A percentile compares a stretch with the other conserved stretches of the same genome.
These are phyloP conservation scores for Eulacestoma nigropectus DNA, from an alignment of 2,113 vertebrate species.

Conservation along the genomic window DNA sequence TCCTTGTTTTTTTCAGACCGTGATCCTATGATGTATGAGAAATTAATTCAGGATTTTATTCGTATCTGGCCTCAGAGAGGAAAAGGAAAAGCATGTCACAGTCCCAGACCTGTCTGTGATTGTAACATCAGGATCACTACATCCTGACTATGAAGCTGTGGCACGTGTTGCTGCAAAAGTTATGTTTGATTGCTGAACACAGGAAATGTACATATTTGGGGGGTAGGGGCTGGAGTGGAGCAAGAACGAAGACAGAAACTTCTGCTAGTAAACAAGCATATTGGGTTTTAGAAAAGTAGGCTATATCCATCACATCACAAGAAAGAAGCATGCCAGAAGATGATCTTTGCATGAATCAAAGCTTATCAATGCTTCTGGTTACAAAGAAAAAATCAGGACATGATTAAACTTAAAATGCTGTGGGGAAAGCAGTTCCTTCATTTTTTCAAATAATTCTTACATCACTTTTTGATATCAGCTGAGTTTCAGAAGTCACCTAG, in stretches of 20 bases:
- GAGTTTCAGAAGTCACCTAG: constrained; percentile 43
- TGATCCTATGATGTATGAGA: not conserved
- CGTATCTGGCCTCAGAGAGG: not conserved
- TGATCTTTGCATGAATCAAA: constrained; percentile 19
- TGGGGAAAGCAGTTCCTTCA: not conserved
- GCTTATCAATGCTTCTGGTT: constrained; percentile 21
- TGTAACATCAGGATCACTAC: not conserved
- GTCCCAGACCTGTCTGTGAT: not conserved
- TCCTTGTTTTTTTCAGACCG: not conserved
- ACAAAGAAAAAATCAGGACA: not conserved
- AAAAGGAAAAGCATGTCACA: not conserved
- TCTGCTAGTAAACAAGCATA: not conserved
- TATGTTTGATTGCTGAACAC: not conserved
- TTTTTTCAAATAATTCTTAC: not conserved
- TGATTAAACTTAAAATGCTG: constrained; percentile 18
- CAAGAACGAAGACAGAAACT: not conserved
- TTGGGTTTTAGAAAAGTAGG: not conserved
- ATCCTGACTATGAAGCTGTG: not conserved
- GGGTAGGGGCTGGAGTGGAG: not conserved
- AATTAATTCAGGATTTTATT: not conserved
- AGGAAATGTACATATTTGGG: not conserved
- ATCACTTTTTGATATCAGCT: constrained; percentile 2
- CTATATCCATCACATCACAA: not conserved
- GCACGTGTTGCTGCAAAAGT: not conserved
- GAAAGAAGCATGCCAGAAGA: not conserved